Percentiles rank a stretch among this genome's conserved stretches.
phyloP scores from a whole-genome alignment of 2,888 invertebrate species.

The Spisula subtruncata region DNA sequence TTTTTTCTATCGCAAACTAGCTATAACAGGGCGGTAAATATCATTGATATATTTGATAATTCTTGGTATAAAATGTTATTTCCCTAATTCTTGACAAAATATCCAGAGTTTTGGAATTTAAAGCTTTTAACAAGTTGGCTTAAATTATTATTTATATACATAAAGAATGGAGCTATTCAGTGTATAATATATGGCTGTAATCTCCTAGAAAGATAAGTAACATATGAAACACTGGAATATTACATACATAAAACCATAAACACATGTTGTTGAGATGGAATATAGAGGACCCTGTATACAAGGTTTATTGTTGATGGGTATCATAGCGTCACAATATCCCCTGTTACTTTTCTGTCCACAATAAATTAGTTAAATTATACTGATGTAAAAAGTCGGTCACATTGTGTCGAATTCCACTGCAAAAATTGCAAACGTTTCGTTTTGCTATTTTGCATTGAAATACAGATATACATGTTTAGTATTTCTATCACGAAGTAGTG shows the following conservation, averaged over 20 bases:
- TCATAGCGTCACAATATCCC: neutral
- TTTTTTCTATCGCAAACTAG: too few relatives aligned
- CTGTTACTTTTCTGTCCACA: neutral
- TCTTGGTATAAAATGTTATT: neutral
- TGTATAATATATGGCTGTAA: neutral
- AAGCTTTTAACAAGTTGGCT: neutral
- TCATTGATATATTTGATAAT: neutral
- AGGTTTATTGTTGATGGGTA: neutral
- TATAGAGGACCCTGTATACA: neutral
- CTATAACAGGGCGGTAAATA: neutral
- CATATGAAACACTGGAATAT: neutral
- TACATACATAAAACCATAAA: neutral
- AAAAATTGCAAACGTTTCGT: too few relatives aligned
- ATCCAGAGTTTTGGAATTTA: neutral
- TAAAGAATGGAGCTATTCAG: conserved; percentile 4
- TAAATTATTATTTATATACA: neutral
- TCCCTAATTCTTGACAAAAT: neutral
- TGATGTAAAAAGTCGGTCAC: neutral
- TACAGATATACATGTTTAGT: too few relatives aligned
- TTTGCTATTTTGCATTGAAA: too few relatives aligned
- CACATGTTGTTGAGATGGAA: neutral
- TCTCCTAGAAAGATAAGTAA: neutral
- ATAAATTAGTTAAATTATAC: neutral
- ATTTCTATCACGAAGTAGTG: too few relatives aligned
- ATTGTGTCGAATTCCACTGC: neutral